phyloP scores from a whole-genome alignment of 2,113 vertebrate species.

The Rana temporaria region DNA sequence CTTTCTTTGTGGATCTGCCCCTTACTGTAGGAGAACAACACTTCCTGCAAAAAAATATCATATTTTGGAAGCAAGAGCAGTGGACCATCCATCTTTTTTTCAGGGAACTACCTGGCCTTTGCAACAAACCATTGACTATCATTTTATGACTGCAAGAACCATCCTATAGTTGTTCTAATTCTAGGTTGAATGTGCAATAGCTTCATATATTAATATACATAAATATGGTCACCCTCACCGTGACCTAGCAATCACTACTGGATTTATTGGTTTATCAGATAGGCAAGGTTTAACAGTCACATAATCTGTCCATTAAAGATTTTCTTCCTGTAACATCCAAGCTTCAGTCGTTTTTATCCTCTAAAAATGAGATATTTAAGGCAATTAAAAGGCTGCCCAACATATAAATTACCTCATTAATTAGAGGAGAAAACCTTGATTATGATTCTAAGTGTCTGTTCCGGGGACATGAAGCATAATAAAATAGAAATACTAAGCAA shows the following conservation, averaged over 20 bases:
- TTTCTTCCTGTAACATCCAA: background rate
- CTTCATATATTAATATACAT: no score
- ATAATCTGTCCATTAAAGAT: background rate
- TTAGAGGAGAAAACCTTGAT: slow-evolving; percentile 5
- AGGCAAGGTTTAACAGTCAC: background rate
- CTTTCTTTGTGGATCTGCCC: no score
- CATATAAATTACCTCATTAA: background rate
- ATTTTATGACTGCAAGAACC: no score
- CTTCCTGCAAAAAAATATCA: no score
- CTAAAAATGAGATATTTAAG: background rate
- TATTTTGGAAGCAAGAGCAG: no score
- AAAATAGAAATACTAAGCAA: background rate
- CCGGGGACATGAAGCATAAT: background rate
- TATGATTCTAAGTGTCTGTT: slow-evolving; percentile 6
- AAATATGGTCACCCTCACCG: background rate
- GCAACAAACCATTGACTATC: no score
- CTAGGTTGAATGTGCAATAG: no score
- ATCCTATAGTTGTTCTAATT: no score
- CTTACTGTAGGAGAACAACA: no score
- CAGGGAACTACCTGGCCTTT: no score
- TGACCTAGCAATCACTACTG: background rate
- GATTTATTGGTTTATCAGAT: background rate
- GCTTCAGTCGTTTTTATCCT: background rate
- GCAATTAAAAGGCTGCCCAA: background rate
- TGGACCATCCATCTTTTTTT: no score